Base-by-base conservation (phyloP, 2,113 vertebrate species). In the Lasiurus cinereus region DNA sequence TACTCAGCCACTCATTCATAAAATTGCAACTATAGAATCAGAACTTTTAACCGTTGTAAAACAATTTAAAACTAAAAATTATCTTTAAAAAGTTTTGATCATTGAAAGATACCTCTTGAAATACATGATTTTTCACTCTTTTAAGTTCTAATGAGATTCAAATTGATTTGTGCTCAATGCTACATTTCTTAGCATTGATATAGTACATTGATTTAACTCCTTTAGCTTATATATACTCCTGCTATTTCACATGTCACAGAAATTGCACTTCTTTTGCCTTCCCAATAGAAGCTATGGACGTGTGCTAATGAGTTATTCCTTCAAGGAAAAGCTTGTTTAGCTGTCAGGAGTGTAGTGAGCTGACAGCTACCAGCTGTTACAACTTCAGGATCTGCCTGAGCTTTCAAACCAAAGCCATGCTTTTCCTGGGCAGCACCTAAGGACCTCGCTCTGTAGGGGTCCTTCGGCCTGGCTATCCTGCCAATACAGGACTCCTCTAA, bases 21-120 rank as follows among this genome's bases (percentile, higher is more conserved):
- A 85, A 82, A 83, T 54, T 48, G 2, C 16, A 93, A 76, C 79
- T 74, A 85, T 9, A 16, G 33, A 92, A 80, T 93, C 59, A 79
- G 67, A 95, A 93, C 8, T 94, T 93, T 90, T 69, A 87, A 90
- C 33, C 64, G n/a, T 50, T 79, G 80, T 88, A 54, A 79, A 82
- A 29, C 54, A 84, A 80, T 72, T 93, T 93, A 73, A 83, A 94
- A n/a, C 2, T 46, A 62, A 31, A 3, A 94, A 93, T 76, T 62
- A 85, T 6, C 31, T 87, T 15, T 72, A 54, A 93, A 90, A 91
- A 69, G 12, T 43, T 48, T 8, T 72, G 6, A 54, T 70, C 15
- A 24, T 36, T 90, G 19, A 50, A 96, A 56, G 29, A 24, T 43
- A 11, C 31, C 15, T 90, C 50, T 85, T 87, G 67, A 84, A 84